These are phyloP conservation scores for Teleopsis dalmanni DNA, from an alignment of 1,140 invertebrate species.

Conservation along the genomic window DNA sequence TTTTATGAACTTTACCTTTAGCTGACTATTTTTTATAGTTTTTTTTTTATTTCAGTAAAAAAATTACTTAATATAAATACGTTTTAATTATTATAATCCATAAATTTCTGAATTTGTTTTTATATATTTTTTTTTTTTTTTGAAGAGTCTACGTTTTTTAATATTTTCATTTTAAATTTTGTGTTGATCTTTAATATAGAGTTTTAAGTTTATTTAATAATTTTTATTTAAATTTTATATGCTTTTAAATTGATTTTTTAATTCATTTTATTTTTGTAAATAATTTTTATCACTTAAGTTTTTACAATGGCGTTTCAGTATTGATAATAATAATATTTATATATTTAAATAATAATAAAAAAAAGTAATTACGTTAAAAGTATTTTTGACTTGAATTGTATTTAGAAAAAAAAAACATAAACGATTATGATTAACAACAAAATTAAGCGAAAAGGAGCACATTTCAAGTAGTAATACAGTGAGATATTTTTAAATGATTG, in stretches of 20 bases:
- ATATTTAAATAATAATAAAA: neutral
- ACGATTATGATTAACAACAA: too few species aligned
- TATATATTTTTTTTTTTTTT: constrained; percentile 2
- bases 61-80: constrained; percentile 9
- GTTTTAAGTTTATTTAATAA: constrained; percentile 13
- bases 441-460: too few species aligned
- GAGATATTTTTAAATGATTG: too few species aligned
- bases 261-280: constrained; percentile 18
- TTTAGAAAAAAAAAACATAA: too few species aligned
- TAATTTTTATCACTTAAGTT: constrained; percentile 36
- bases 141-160: neutral
- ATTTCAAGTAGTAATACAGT: too few species aligned
- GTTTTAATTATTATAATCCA: neutral
- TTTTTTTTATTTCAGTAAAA: constrained; percentile 31
- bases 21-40: too few species aligned
- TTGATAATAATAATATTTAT: neutral
- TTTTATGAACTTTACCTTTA: too few species aligned
- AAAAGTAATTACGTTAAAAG: neutral
- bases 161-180: constrained; percentile 6
- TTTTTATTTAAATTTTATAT: constrained; percentile 13
- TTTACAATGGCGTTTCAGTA: constrained; percentile 39
- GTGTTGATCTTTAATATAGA: constrained; percentile 10
- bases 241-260: neutral
- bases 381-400: too few species aligned
- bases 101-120: neutral